phyloP scores from a whole-genome alignment of 2,797 vertebrate species.

The Ateles fusciceps region DNA sequence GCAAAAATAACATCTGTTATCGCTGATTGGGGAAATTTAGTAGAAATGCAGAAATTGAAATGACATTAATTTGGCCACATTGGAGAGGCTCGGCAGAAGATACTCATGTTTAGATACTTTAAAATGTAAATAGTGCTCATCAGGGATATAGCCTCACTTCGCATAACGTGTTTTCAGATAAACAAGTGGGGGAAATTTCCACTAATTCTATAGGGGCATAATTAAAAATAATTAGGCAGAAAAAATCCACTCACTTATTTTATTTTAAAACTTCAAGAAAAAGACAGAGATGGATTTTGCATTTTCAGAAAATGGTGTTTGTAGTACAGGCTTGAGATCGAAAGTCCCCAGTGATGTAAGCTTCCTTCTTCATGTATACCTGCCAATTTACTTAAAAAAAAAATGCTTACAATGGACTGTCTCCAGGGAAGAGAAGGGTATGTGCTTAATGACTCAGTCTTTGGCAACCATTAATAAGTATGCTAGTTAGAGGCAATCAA shows the following conservation, averaged over 20 bases:
- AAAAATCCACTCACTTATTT: neutral
- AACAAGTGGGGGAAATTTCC: conserved; percentile 48
- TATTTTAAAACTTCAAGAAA: conserved; percentile 50
- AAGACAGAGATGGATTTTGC: conserved; percentile 40
- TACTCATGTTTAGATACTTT: conserved; percentile 41
- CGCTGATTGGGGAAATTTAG: conserved; percentile 38
- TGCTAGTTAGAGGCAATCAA: conserved; percentile 30
- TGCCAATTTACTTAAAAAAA: conserved; percentile 12
- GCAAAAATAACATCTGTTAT: conserved; percentile 45
- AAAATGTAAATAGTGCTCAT: conserved; percentile 62
- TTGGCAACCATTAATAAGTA: conserved; percentile 55
- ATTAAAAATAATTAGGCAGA: conserved; percentile 73
- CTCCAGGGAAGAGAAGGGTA: conserved; percentile 50
- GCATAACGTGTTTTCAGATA: conserved; percentile 47
- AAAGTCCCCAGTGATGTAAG: neutral
- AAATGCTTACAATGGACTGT: neutral
- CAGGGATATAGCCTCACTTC: conserved; percentile 17
- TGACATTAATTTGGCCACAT: conserved; percentile 48
- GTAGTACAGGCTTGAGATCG: neutral
- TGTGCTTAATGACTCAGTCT: conserved; percentile 56
- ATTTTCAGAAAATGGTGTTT: conserved; percentile 32
- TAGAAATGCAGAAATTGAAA: conserved; percentile 49
- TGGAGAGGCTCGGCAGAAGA: neutral
- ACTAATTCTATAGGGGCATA: conserved; percentile 68
- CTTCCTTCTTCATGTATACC: conserved; percentile 34